Evolutionary conservation across 1,140 invertebrate genomes (phyloP), one percentile per base, ranked within the genome.

Genomic region (Artemia franciscana): DNA sequence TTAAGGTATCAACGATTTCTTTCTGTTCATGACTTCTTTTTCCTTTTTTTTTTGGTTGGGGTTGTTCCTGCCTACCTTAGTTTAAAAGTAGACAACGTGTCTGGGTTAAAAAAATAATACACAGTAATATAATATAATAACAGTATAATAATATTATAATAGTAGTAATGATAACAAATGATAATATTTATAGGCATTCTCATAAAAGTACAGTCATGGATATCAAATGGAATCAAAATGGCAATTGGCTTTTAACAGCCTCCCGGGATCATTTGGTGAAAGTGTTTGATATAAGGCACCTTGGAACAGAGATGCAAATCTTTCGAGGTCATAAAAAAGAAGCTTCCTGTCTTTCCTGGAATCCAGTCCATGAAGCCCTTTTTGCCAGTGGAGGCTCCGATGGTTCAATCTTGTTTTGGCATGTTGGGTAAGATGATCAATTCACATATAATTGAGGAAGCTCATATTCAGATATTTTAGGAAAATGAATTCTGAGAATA

Each of bases 201-300:
- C 96, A 99, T 75, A 99, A 99, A 74, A 93, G 88, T 59, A 98
- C 96, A 4, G 95, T 98, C 0, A 98, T 97, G 90, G 92, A 98
- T 72, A 79, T 98, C 3, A 90, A 93, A 73, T 99, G 95, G 94
- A 99, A 99, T 75, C 82, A 85, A 60, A 99, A 99, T 78, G 96
- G 96, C 1, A 98, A 98, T 73, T 99, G 96, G 95, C 73, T 99
- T 30, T 82, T 98, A n/a, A 98, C 94, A 9, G 94, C 92, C 0
- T 97, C 93, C 7, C 77, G 96, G 64, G 96, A 99, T 76, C 94
- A 98, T 77, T 77, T 98, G 56, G 78, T 99, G 3, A 99, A 99
- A 74, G 74, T 99, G 27, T 99, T 98, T 76, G 96, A 99, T 73
- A 84, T 99, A 66, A 79, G 96, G 60, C 96, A 97, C 76, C 77